phyloP scores from a whole-genome alignment of 2,797 vertebrate genomes.

The Gadopsis marmoratus region DNA sequence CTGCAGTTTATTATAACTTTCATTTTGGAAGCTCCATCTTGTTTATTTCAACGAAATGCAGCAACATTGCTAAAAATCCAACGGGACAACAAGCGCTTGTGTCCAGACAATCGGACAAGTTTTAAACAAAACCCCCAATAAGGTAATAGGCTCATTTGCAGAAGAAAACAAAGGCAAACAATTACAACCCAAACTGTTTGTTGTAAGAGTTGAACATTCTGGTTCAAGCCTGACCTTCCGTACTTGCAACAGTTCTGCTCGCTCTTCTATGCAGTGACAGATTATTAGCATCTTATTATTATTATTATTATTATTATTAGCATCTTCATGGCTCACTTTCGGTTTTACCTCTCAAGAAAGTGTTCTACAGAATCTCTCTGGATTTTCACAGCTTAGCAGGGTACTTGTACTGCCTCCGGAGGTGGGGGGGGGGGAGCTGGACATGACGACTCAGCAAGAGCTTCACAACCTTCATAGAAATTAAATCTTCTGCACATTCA shows the following conservation, averaged over 20 bases:
- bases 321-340: neutral
- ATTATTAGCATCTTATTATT: neutral
- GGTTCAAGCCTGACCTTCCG: neutral
- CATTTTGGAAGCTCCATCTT: neutral
- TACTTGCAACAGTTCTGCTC: neutral
- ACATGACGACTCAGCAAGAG: conserved; percentile 1
- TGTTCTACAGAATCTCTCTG: conserved; percentile 11
- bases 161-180: neutral
- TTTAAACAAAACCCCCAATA: neutral
- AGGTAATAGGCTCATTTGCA: neutral
- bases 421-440: neutral
- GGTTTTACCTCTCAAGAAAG: neutral
- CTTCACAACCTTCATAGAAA: conserved; percentile 1
- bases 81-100: neutral
- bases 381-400: conserved; percentile 27
- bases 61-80: neutral
- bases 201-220: neutral
- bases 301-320: no score
- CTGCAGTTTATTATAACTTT: neutral
- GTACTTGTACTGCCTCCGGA: conserved; percentile 18
- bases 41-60: neutral
- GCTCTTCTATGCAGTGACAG: neutral
- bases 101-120: neutral
- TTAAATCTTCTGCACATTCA: conserved; percentile 9
- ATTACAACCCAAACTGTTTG: neutral